Percentiles rank a stretch among this genome's conserved stretches.
Conservation (phyloP, 30 jellyfish, hydroid and myxozoan species). For the Turritopsis dohrnii region DNA sequence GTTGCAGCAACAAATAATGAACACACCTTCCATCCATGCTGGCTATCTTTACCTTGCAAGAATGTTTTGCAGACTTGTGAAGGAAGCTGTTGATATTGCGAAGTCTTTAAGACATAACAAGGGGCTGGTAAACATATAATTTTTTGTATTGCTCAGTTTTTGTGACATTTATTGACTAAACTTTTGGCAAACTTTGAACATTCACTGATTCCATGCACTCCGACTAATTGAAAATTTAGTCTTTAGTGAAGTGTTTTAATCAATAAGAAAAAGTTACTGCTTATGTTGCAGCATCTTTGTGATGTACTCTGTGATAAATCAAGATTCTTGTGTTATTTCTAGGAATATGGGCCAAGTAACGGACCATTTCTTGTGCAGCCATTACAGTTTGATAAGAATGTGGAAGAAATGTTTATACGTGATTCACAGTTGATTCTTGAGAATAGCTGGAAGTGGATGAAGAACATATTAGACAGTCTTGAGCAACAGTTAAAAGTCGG, state of each 20-base stretch:
- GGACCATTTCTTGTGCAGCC: slow-evolving; percentile 34
- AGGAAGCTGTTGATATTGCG: slow-evolving; percentile 89
- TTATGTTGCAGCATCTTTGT: too few relatives aligned
- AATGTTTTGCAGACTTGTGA: slow-evolving; percentile 72
- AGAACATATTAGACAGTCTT: slow-evolving; percentile 44
- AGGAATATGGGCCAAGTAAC: neutral
- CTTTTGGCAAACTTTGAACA: too few relatives aligned
- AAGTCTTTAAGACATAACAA: slow-evolving; percentile 34
- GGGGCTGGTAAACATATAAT: slow-evolving; percentile 33
- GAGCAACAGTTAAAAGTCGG: slow-evolving; percentile 67
- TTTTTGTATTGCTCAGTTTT: neutral
- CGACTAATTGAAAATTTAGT: too few relatives aligned
- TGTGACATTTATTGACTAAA: too few relatives aligned
- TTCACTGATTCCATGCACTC: too few relatives aligned
- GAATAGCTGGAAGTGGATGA: slow-evolving; percentile 69
- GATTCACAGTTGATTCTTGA: slow-evolving; percentile 36
- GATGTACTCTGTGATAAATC: neutral
- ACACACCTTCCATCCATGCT: slow-evolving; percentile 63
- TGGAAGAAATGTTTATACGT: slow-evolving; percentile 34
- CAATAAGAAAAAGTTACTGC: too few relatives aligned
- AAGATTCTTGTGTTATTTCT: neutral
- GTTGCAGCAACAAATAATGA: slow-evolving; percentile 31
- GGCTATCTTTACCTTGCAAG: slow-evolving; percentile 89
- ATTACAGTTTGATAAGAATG: slow-evolving; percentile 31
- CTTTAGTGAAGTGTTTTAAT: too few relatives aligned